These are phyloP conservation scores for Misgurnus mizolepis DNA, from an alignment of 2,113 vertebrate genomes.

Conservation along the genomic window DNA sequence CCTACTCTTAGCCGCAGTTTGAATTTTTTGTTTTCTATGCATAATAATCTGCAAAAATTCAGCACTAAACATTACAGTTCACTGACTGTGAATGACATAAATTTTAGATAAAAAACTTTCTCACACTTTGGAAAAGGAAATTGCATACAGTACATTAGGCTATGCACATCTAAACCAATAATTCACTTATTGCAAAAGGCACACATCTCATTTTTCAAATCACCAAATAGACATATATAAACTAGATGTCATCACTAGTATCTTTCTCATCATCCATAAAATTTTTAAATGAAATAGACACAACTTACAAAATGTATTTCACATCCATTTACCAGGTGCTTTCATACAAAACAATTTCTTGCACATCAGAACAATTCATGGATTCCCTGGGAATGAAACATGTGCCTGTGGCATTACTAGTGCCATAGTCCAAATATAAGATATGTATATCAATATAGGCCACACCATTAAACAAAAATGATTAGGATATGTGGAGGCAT, in stretches of 20 bases:
- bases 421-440: too few species aligned
- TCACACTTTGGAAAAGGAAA: slow-evolving; percentile 26
- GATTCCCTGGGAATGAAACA: too few species aligned
- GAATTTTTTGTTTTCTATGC: neutral
- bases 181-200: neutral
- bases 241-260: slow-evolving; percentile 14
- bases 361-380: too few species aligned
- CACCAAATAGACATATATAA: slow-evolving; percentile 7
- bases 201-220: slow-evolving; percentile 29
- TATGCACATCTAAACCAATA: neutral
- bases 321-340: too few species aligned
- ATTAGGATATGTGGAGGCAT: too few species aligned
- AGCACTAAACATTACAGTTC: neutral
- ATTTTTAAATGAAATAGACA: too few species aligned
- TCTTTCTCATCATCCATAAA: neutral
- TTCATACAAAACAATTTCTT: too few species aligned
- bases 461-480: too few species aligned
- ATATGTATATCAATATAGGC: too few species aligned
- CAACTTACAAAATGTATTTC: too few species aligned
- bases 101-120: neutral
- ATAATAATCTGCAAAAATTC: neutral
- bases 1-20: neutral
- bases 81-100: neutral
- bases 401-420: too few species aligned
- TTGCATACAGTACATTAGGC: neutral